Percentiles rank a stretch among this genome's conserved stretches.
Evolutionary conservation across 2,797 vertebrate species (phyloP).

Genomic region (Pangasius sanitwongsei): DNA sequence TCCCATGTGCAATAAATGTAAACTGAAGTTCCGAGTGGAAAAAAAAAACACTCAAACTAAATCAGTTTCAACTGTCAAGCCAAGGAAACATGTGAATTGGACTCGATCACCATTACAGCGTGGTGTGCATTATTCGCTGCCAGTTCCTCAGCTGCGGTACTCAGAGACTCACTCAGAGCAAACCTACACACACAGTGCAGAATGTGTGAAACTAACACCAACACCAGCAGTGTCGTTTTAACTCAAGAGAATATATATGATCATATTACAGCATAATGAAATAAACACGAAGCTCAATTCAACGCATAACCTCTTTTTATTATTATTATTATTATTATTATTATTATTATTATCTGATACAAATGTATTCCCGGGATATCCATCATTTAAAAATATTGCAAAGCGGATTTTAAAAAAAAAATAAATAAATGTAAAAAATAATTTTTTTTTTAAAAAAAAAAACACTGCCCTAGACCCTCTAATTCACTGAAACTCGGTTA

Average conservation of each 20-base stretch:
- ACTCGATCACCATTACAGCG: background rate
- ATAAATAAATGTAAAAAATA: no score
- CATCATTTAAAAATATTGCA: no score
- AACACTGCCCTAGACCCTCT: background rate
- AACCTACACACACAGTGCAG: background rate
- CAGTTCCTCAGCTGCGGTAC: background rate
- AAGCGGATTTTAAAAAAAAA: background rate
- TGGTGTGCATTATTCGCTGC: background rate
- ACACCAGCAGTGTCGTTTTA: background rate
- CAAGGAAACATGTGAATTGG: background rate
- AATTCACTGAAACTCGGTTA: background rate
- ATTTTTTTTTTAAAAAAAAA: no score
- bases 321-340: slow-evolving; percentile 6
- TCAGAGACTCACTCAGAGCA: background rate
- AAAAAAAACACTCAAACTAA: background rate
- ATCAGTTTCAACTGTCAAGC: background rate
- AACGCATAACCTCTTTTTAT: background rate
- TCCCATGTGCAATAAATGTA: background rate
- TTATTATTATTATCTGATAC: background rate
- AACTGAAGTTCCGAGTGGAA: background rate
- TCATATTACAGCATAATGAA: background rate
- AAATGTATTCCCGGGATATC: background rate
- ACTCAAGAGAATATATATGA: background rate
- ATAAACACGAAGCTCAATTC: background rate
- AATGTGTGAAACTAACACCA: background rate